Evolutionary conservation across 2,797 vertebrate species (phyloP).

Genomic region (Aulostomus chinensis): DNA sequence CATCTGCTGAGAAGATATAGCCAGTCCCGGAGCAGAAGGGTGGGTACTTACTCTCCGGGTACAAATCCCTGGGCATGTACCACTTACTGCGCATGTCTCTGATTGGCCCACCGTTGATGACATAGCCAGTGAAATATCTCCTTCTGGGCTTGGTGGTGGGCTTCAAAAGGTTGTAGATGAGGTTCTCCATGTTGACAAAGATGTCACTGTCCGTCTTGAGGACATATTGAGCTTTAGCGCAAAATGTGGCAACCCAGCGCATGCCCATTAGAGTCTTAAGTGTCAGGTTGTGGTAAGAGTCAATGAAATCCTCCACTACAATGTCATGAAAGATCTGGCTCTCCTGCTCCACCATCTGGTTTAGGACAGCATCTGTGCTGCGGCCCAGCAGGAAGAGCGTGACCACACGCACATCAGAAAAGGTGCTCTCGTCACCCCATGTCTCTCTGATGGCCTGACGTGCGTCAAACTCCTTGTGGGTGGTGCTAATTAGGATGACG

Average conservation of each 20-base stretch:
- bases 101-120: constrained; percentile 97
- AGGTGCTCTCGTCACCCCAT: constrained; percentile 95
- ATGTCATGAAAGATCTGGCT: constrained; percentile 98
- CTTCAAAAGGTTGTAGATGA: constrained; percentile 95
- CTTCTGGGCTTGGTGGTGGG: constrained; percentile 93
- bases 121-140: constrained; percentile 96
- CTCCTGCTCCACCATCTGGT: constrained; percentile 99
- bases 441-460: constrained; percentile 97
- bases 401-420: constrained; percentile 89
- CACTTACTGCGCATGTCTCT: constrained; percentile 97
- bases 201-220: constrained; percentile 99
- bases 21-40: constrained; percentile 98
- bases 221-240: constrained; percentile 92
- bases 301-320: constrained; percentile 95
- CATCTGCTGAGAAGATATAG: constrained; percentile 96
- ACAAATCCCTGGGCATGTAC: constrained; percentile 97
- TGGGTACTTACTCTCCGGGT: constrained; percentile 97
- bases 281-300: constrained; percentile 97
- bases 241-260: constrained; percentile 96
- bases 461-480: constrained; percentile 97
- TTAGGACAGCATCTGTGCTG: constrained; percentile 89
- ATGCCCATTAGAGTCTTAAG: constrained; percentile 99
- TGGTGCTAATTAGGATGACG: constrained; percentile 97
- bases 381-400: constrained; percentile 93
- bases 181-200: constrained; percentile 99